Percentiles rank a stretch among this genome's conserved stretches.
Evolutionary conservation across 1,140 invertebrate species (phyloP).

Genomic region (Drosophila ohnishii): DNA sequence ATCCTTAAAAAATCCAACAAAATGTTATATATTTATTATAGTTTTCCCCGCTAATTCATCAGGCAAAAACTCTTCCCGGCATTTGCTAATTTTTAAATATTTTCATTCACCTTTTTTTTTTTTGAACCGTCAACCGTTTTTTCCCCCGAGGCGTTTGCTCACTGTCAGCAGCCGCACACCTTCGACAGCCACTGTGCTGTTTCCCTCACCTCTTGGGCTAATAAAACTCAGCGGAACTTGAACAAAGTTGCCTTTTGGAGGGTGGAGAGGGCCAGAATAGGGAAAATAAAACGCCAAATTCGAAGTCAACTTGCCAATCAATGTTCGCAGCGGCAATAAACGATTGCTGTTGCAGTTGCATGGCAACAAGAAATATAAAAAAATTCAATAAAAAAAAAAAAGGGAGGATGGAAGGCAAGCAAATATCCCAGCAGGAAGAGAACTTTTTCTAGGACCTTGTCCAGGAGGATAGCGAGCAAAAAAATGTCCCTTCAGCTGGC

Average conservation of each 20-base stretch:
- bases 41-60: no score
- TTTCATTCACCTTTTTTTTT: not conserved
- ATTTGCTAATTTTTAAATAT: not conserved
- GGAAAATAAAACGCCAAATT: conserved; percentile 19
- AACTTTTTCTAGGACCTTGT: conserved; percentile 17
- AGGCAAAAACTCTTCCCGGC: no score
- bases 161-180: conserved; percentile 8
- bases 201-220: conserved; percentile 3
- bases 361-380: not conserved
- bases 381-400: not conserved
- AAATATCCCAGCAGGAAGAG: conserved; percentile 10
- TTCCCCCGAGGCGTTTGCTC: conserved; percentile 1
- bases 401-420: not conserved
- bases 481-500: conserved; percentile 24
- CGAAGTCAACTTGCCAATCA: conserved; percentile 45
- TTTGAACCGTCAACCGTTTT: not conserved
- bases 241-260: conserved; percentile 17
- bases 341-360: conserved; percentile 44
- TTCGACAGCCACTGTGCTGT: not conserved
- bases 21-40: no score
- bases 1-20: no score
- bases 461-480: conserved; percentile 3
- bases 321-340: conserved; percentile 42
- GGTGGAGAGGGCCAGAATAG: not conserved
- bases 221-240: conserved; percentile 26